Base-by-base conservation (phyloP, 2,888 invertebrate species). In the Euzophera pinguis region DNA sequence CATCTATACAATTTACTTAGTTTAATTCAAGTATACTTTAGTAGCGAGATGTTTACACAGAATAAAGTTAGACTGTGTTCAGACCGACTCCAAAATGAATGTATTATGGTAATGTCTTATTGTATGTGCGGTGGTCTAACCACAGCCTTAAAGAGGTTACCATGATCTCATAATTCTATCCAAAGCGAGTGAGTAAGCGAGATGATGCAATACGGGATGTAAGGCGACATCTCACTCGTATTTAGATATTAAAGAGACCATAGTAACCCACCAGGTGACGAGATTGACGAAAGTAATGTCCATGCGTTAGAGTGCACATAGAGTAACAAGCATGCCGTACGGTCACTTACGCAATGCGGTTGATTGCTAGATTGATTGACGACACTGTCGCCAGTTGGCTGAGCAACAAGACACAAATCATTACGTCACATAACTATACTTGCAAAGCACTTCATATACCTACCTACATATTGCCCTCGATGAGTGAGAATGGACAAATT, bases 371-470 rank as follows among this genome's bases (percentile, higher is more conserved):
- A 94, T 96, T 96, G 93, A 96, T 96, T 91, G 96, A 94, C 85
- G 96, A 96, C 91, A 96, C 95, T 91, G 95, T 96, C 94, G 95
- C 95, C 93, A 96, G 95, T 93, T 96, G 95, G 94, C 96, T 96
- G 94, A 92, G 91, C 90, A 91, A 84, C 78, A 85, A 89, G 81
- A 88, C 82, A 88, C 76, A 80, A 69, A 75, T 84, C 81, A 85
- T 86, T 86, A 85, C 82, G 78, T 86, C 85, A 87, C 86, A 84
- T 71, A 79, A 85, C 81, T 71, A 74, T 72, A 76, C 76, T 80
- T 76, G 82, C 86, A 74, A 54, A 84, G 86, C 85, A 39, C 8
- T 39, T 39, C 16, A 39, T 3, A 22, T 22, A 22, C n/a, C n/a
- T n/a, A n/a, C n/a, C n/a, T n/a, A n/a, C 22, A 22, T 22, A 22